phyloP scores from a whole-genome alignment of 2,797 vertebrate species.

The Girardinus metallicus region DNA sequence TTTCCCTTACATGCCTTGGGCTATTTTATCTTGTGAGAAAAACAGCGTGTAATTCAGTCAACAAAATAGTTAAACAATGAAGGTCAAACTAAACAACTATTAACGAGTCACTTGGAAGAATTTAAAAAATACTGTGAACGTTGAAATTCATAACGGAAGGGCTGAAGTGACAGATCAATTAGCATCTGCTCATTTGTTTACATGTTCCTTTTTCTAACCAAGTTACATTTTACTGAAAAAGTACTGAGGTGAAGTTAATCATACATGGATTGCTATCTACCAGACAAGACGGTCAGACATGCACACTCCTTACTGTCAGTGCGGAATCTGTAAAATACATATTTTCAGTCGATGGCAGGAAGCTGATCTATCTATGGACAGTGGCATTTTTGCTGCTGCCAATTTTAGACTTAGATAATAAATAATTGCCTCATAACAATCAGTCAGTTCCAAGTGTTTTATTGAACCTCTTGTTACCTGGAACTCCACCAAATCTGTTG shows the following conservation, averaged over 20 bases:
- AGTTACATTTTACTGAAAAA: background rate
- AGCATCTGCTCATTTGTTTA: background rate
- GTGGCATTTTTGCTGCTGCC: background rate
- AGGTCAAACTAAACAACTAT: background rate
- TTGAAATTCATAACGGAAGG: background rate
- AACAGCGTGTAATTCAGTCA: background rate
- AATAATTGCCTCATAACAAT: background rate
- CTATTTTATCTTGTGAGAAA: background rate
- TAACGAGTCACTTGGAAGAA: background rate
- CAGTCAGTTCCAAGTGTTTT: slow-evolving; percentile 6
- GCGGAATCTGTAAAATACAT: background rate
- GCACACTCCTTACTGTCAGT: background rate
- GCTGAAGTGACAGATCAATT: background rate
- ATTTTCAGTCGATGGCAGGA: background rate
- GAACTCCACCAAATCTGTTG: slow-evolving; percentile 5
- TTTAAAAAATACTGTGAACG: background rate
- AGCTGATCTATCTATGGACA: background rate
- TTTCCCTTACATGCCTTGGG: background rate
- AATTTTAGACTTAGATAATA: background rate
- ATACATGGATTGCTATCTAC: background rate
- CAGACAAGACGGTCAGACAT: background rate
- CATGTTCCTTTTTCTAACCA: background rate
- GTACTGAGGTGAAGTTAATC: background rate
- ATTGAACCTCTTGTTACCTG: slow-evolving; percentile 15
- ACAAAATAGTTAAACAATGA: background rate